Base-by-base conservation (phyloP, 2,113 vertebrate species). In the Cyrtonyx montezumae region DNA sequence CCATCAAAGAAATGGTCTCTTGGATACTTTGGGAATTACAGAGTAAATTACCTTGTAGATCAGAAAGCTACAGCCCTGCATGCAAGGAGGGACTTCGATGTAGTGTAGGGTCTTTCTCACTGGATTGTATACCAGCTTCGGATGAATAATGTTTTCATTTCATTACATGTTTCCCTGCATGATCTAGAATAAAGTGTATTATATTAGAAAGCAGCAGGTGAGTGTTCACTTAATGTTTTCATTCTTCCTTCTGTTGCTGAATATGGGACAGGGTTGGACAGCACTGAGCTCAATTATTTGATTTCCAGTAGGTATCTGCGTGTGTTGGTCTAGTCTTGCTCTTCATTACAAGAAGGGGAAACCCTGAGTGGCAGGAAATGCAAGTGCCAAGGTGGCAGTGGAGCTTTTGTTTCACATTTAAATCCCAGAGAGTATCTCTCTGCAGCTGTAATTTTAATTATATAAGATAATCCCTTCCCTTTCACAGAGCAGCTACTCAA, bases 401-500 rank as follows among this genome's bases (percentile, higher is more conserved):
- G 51, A 78, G 61, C 49, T 87, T 95, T 80, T 91, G 49, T 20
- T 87, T 65, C 42, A n/a, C 13, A 22, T 9, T 84, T 81, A 93
- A 87, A 95, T 87, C 74, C n/a, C 76, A 93, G 65, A 69, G 49
- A 74, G 56, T n/a, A 85, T 49, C 53, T 89, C 22, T 86, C 71
- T 92, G 79, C 62, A 96, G 75, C 84, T 96, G 79, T 93, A 84
- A 79, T 91, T 97, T 94, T 94, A 94, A 83, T 97, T 95, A 87
- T 83, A 95, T 80, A 87, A 91, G 59, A 87, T 81, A n/a, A 43
- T 45, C 56, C 45, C 87, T 49, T 86, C 62, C 51, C 79, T 94
- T 95, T 83, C 94, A 74, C n/a, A 74, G 84, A 95, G n/a, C 23
- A 88, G 40, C 26, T 76, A 23, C 46, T 25, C 76, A 90, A 48